Evolutionary conservation across 2,888 invertebrate genomes (phyloP), one percentile per base, ranked within the genome.

Genomic region (Brachyopa scutellaris): DNA sequence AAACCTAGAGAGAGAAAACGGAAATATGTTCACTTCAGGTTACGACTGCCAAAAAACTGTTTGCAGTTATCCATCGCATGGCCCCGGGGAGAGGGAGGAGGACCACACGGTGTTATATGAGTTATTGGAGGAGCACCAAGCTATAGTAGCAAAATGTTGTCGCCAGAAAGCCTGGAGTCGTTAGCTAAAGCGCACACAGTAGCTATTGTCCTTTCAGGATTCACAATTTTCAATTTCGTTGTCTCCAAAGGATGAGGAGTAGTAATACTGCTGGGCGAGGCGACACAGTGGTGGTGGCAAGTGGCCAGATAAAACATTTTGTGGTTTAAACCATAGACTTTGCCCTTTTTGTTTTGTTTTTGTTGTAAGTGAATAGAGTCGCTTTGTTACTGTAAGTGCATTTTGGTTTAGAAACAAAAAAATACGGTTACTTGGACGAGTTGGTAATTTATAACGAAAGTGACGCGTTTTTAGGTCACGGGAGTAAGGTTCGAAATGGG

Each of bases 151-250:
- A 47, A 29, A 47, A 57, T 69, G 51, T n/a, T 55, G 82, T 70
- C 79, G 85, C 84, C 84, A 79, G 64, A 76, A 85, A 77, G 76
- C 84, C 77, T 74, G 74, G 61, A 74, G 70, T 69, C 80, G 72
- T 45, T 66, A 45, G 78, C 49, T 42, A 53, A 78, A 72, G 49
- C 33, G 61, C n/a, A n/a, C n/a, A n/a, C n/a, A 69, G 62, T 49
- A 38, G 53, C 53, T 45, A 47, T 61, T 76, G 62, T 70, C 77
- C 70, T 64, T 66, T 73, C 73, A 59, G 66, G 17, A 66, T 79
- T 73, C 59, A 51, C 26, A 23, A 36, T 73, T 79, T 78, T 79
- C 78, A 79, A 79, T 79, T 79, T 79, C 64, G 66, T 79, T 73
- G 72, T 66, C 77, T 19, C 62, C 55, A 15, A 70, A 6, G 23